These are phyloP conservation scores for Sarcophaga bullata DNA, from an alignment of 1,140 invertebrate species.

Conservation along the genomic window DNA sequence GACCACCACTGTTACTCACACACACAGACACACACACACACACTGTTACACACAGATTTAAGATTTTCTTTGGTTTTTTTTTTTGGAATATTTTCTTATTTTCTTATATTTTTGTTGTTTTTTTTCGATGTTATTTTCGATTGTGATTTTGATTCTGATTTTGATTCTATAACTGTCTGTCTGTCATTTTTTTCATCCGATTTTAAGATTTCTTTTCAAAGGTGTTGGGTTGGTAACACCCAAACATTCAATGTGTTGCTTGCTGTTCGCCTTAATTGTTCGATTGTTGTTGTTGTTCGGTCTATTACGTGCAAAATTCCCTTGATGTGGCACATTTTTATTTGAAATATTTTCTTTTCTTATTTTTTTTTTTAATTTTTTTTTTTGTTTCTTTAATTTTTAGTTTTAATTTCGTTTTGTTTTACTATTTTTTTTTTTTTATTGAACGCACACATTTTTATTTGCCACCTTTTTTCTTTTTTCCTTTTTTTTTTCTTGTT, in stretches of 20 bases:
- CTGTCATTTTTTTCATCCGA: too few relatives aligned
- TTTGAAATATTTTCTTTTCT: neutral
- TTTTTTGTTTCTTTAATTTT: neutral
- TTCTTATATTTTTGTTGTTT: neutral
- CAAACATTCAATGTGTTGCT: neutral
- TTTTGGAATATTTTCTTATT: neutral
- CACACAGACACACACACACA: neutral
- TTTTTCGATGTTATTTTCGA: neutral
- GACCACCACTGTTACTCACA: neutral
- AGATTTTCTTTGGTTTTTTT: too few relatives aligned
- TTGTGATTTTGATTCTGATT: neutral
- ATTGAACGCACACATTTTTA: neutral
- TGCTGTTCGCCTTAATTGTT: neutral
- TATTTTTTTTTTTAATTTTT: neutral
- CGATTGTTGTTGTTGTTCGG: neutral
- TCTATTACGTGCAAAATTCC: slow-evolving; percentile 9
- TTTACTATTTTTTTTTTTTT: neutral
- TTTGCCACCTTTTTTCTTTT: neutral
- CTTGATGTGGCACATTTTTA: slow-evolving; percentile 7
- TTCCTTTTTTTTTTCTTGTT: neutral
- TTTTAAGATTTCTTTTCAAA: neutral
- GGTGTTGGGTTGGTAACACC: neutral
- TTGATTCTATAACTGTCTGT: neutral
- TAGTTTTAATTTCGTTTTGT: neutral
- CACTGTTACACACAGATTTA: neutral